Evolutionary conservation across 2,888 invertebrate species (phyloP), one percentile per base, ranked within the genome.

Genomic region (Callyntrura sp.): DNA sequence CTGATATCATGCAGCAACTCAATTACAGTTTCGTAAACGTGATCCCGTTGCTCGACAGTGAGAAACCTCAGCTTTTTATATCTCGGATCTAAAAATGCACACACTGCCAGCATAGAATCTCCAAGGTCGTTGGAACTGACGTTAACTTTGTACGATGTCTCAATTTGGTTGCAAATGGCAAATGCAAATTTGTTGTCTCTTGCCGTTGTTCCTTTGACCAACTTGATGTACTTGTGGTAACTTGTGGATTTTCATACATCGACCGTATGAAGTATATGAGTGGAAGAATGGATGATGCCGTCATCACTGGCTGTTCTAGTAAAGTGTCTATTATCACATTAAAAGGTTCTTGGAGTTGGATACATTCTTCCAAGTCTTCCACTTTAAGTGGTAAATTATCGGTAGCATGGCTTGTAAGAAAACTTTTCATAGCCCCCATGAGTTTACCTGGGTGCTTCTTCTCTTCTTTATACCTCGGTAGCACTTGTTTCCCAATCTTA

Each of bases 31-130:
- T 89, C 85, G 20, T 85, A 43, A 0, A 89, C 23, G 8, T 28
- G 5, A 12, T 78, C 12, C 17, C 82, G 45, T 17, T 92, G 90
- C 11, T 86, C 81, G 0, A 76, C 57, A 11, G 57, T 85, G 6
- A 91, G 48, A 60, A 90, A 91, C 11, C 62, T 73, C 28, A 91
- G 17, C 2, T 86, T 78, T 60, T 91, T 92, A 68, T 89, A 92
- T 20, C 92, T 62, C 0, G 92, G 92, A 51, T 92, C 91, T 0
- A 92, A 28, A 82, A 87, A 90, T 17, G 83, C 28, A 57, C 76
- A 91, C 23, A 76, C 62, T 1, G 79, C 79, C 4, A 89, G 17
- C 14, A 51, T 81, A 14, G 23, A 55, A 35, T 62, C 60, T 25
- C 86, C 78, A 55, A 90, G 45, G 9, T 88, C 82, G 0, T 11